These are phyloP conservation scores for Vulpes lagopus DNA, from an alignment of 2,113 vertebrate species.

Conservation along the genomic window DNA sequence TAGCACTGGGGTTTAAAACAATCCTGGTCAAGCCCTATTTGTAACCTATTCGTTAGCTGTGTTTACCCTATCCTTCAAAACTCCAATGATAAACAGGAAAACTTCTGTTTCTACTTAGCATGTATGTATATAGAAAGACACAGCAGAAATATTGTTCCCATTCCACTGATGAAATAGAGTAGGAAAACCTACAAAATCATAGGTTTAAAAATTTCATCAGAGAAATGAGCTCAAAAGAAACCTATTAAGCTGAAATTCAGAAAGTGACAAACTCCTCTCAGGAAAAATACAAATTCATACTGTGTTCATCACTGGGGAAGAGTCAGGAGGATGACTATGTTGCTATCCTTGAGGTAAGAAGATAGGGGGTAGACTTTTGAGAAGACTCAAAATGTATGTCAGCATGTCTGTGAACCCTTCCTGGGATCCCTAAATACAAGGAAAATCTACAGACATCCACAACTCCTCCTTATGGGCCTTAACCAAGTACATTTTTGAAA, in stretches of 20 bases:
- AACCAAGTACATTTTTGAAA: background rate
- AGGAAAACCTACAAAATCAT: background rate
- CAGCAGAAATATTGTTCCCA: background rate
- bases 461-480: background rate
- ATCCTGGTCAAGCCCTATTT: background rate
- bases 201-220: background rate
- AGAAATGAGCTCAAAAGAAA: background rate
- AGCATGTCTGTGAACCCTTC: background rate
- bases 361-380: background rate
- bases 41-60: background rate
- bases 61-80: background rate
- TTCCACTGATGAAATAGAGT: background rate
- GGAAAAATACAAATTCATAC: background rate
- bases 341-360: background rate
- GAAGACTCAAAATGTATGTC: background rate
- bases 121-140: background rate
- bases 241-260: background rate
- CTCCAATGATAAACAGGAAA: background rate
- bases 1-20: background rate
- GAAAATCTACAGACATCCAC: background rate
- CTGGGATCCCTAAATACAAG: background rate
- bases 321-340: background rate
- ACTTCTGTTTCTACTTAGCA: background rate
- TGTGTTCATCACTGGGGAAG: background rate
- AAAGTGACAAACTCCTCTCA: background rate